Evolutionary conservation across 2,888 invertebrate species (phyloP), one percentile per base, ranked within the genome.

Genomic region (Mimumesa dahlbomi): DNA sequence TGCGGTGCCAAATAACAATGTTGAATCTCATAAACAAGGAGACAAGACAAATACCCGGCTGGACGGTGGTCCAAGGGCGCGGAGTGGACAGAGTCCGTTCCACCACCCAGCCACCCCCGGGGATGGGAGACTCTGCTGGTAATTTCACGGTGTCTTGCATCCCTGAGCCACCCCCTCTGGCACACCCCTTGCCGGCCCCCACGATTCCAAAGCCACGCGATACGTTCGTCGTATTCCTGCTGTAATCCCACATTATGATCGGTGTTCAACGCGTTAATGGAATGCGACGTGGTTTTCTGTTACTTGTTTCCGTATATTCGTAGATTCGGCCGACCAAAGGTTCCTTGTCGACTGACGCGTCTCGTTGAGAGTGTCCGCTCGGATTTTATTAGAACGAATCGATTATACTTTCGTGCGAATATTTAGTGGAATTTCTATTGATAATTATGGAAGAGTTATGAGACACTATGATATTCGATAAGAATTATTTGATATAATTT

Each of bases 61-160:
- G 86, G 85, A 83, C 83, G 82, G 83, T 79, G 83, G 85, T 85
- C 85, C 84, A 81, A 84, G 79, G 80, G 81, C 81, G 80, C 84
- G 82, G 82, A 88, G 87, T 88, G 89, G 89, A 89, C 89, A 88
- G 88, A 88, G 88, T 89, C 88, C 88, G 88, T 88, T 89, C 87
- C 85, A 83, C 84, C 81, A 77, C 82, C 84, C 85, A 83, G 77
- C 81, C 77, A 82, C 84, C 82, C 79, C 79, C 75, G 72, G 84
- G 85, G 83, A 86, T 86, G 88, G 87, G 88, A 85, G 87, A 85
- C 89, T 90, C 90, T 89, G 88, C 85, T 90, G 90, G 91, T 91
- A 91, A 91, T 91, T 91, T 91, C 91, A 91, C 91, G 91, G 91
- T 91, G 90, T 90, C 90, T 90, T 91, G 91, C 91, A 90, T 89